Evolutionary conservation across 2,113 vertebrate genomes (phyloP).

Genomic region (Elaphurus davidianus): DNA sequence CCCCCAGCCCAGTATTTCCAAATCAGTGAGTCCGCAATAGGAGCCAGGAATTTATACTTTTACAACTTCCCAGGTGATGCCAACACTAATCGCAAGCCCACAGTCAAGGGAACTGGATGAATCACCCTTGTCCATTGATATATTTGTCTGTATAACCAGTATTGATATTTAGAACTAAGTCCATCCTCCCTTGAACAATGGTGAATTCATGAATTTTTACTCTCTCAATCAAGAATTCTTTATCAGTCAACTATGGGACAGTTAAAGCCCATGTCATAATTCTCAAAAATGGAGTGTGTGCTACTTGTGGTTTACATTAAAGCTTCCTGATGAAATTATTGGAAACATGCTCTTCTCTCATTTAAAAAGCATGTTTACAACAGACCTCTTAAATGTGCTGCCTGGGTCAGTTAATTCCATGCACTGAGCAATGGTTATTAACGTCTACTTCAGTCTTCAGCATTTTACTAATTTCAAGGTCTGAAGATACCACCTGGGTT

Average conservation of each 20-base stretch:
- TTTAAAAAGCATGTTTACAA: background rate
- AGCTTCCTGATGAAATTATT: background rate
- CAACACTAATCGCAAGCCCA: background rate
- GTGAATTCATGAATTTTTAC: background rate
- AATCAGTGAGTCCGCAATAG: background rate
- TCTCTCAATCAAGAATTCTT: conserved; percentile 9
- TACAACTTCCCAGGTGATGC: background rate
- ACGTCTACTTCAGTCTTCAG: background rate
- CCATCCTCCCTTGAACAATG: background rate
- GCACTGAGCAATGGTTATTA: background rate
- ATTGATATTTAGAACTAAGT: background rate
- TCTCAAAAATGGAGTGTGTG: background rate
- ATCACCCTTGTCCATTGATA: background rate
- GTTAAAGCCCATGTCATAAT: background rate
- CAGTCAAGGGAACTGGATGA: background rate
- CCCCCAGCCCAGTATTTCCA: background rate
- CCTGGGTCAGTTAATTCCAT: background rate
- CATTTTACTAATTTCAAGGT: background rate
- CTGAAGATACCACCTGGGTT: background rate
- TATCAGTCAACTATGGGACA: background rate
- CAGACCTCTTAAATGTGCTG: background rate
- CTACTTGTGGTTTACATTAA: background rate
- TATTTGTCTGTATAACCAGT: background rate
- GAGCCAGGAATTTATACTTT: background rate
- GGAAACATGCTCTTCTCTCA: background rate